Evolutionary conservation across 2,797 vertebrate genomes (phyloP), one percentile per base, ranked within the genome.

Genomic region (Halcyon chelicuti): DNA sequence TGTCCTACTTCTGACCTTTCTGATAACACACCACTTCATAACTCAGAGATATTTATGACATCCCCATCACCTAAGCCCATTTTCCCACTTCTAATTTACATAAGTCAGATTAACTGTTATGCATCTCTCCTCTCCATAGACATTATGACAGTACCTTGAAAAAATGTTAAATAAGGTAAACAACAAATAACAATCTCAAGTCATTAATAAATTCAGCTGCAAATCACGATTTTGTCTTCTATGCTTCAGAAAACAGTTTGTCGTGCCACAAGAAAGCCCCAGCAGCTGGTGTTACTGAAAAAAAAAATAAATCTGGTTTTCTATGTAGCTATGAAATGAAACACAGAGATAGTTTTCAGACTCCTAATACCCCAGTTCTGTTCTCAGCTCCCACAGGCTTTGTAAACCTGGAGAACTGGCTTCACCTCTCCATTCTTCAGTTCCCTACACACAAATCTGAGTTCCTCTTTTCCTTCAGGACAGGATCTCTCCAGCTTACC

Each of bases 21-120:
- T 71, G 44, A 61, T 88, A 92, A 84, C 33, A 54, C 23, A 79
- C 20, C 39, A 33, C 73, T 95, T 92, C 76, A 86, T 92, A 88
- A 94, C 33, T 88, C 86, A 79, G 55, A 79, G 40, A 60, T 91
- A 92, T 95, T 90, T 93, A 91, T 88, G 95, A 90, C 76, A 66
- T 66, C 5, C 22, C 62, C 31, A 62, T 93, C 90, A 94, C 83
- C 88, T 84, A 88, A 93, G 29, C 58, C 90, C 71, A 49, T 95
- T 94, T 92, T 63, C 75, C 67, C 67, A 61, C 63, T 92, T 82
- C 55, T 57, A 67, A 92, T 96, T 85, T 96, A 47, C 80, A 87
- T 87, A 86, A 86, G 26, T 76, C 83, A 92, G 22, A 78, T 13
- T 76, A 80, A 70, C n/a, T 77, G 31, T 80, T 83, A 61, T 1